Conservation (phyloP, 2,797 vertebrate genomes). For the Pachyuromys duprasi region DNA sequence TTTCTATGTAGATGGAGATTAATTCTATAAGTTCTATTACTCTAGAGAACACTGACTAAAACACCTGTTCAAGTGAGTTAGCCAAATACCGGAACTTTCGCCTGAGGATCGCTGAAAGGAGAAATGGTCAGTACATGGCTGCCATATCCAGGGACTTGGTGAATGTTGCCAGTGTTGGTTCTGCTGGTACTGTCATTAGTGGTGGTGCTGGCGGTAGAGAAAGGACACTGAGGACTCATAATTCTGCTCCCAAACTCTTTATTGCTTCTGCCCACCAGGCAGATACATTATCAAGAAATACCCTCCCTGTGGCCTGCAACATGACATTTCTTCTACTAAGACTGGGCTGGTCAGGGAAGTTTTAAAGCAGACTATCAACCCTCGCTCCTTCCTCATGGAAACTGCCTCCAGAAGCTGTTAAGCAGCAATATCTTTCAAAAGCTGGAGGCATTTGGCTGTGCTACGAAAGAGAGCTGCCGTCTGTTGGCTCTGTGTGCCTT, state of each 20-base stretch:
- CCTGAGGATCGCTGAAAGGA: neutral
- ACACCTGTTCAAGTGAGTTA: neutral
- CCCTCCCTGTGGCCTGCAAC: neutral
- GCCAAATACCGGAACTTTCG: neutral
- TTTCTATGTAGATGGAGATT: neutral
- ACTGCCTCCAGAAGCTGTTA: conserved; percentile 21
- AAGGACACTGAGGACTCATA: neutral
- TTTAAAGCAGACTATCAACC: neutral
- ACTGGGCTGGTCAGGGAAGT: neutral
- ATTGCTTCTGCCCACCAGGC: neutral
- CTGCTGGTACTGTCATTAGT: neutral
- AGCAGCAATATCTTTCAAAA: conserved; percentile 1
- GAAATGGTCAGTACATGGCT: neutral
- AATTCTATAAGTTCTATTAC: neutral
- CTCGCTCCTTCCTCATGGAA: conserved; percentile 35
- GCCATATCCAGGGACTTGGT: neutral
- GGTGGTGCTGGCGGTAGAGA: neutral
- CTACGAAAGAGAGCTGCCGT: conserved; percentile 33
- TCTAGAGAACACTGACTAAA: neutral
- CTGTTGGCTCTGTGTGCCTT: conserved; percentile 25
- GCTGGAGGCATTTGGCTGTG: conserved; percentile 38
- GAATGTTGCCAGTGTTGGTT: neutral
- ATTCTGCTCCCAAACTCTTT: neutral
- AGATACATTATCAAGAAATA: conserved; percentile 7
- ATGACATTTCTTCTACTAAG: neutral